These are phyloP conservation scores for Panagrolaimus sp. DNA, from an alignment of 1,140 invertebrate genomes.

Conservation along the genomic window DNA sequence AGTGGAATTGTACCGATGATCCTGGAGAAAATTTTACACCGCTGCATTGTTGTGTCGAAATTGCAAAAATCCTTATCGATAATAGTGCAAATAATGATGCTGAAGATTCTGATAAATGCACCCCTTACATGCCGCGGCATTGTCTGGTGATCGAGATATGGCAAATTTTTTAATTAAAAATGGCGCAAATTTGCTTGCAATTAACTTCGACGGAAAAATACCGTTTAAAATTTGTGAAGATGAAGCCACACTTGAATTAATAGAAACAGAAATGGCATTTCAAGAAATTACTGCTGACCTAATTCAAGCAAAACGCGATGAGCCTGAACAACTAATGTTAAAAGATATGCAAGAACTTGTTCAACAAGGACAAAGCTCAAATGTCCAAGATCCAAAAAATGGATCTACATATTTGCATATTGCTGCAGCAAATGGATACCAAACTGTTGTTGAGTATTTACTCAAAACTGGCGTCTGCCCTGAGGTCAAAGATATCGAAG, in stretches of 20 bases:
- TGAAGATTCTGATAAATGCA: constrained; percentile 91
- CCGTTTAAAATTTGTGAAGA: constrained; percentile 96
- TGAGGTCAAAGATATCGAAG: constrained; percentile 74
- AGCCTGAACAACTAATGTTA: constrained; percentile 87
- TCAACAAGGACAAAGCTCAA: constrained; percentile 72
- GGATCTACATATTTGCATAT: constrained; percentile 92
- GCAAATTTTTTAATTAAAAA: constrained; percentile 70
- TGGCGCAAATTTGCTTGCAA: constrained; percentile 87
- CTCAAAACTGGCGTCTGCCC: constrained; percentile 83
- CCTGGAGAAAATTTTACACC: too few relatives aligned
- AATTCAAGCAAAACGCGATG: constrained; percentile 86
- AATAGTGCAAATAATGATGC: constrained; percentile 94
- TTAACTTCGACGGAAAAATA: constrained; percentile 99
- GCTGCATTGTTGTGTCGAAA: constrained; percentile 92
- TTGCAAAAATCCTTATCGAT: constrained; percentile 87
- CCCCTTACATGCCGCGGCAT: constrained; percentile 92
- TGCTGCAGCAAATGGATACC: constrained; percentile 83
- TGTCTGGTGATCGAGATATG: constrained; percentile 87
- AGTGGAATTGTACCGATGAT: too few relatives aligned
- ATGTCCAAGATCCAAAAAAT: constrained; percentile 75
- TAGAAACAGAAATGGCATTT: constrained; percentile 95
- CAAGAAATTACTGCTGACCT: constrained; percentile 70
- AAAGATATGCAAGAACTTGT: constrained; percentile 73
- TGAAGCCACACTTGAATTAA: constrained; percentile 84
- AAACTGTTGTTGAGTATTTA: constrained; percentile 87